Percentiles rank a stretch among this genome's conserved stretches.
Evolutionary conservation across 2,888 invertebrate species (phyloP).

Genomic region (Hypolimnas misippus): DNA sequence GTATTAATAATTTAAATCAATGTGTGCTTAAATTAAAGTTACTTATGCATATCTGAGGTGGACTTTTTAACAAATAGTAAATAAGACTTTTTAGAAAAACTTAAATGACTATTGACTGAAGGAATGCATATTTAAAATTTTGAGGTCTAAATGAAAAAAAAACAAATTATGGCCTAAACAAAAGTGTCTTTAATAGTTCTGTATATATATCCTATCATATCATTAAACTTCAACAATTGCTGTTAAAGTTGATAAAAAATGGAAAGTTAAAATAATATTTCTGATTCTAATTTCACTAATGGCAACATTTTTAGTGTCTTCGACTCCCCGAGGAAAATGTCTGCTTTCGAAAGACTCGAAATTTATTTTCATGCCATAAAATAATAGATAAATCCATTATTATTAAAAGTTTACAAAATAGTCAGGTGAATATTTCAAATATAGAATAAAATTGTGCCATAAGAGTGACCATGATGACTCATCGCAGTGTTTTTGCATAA

Average conservation of each 20-base stretch:
- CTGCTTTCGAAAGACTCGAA: conserved; percentile 72
- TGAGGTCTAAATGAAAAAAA: too few relatives aligned
- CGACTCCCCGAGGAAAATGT: conserved; percentile 73
- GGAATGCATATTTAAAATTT: too few relatives aligned
- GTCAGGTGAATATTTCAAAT: conserved; percentile 69
- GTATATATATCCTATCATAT: too few relatives aligned
- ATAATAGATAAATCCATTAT: conserved; percentile 59
- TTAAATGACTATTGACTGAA: too few relatives aligned
- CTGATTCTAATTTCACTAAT: conserved; percentile 5
- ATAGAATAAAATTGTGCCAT: conserved; percentile 51
- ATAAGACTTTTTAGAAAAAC: not conserved
- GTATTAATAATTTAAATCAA: conserved; percentile 2
- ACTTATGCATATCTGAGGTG: not conserved
- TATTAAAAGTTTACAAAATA: conserved; percentile 57
- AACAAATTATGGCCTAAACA: too few relatives aligned
- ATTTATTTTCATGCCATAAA: conserved; percentile 69
- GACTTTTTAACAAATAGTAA: not conserved
- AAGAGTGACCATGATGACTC: conserved; percentile 64
- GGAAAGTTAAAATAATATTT: conserved; percentile 1
- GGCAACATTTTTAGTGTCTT: conserved; percentile 46
- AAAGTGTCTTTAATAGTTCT: too few relatives aligned
- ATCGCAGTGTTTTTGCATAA: conserved; percentile 80
- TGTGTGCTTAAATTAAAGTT: not conserved
- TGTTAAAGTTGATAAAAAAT: not conserved
- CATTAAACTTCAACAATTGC: not conserved